A percentile compares a stretch with the other conserved stretches of the same genome.
Conservation (phyloP, 2,888 invertebrate genomes). For the Lasioglossum lativentre region DNA sequence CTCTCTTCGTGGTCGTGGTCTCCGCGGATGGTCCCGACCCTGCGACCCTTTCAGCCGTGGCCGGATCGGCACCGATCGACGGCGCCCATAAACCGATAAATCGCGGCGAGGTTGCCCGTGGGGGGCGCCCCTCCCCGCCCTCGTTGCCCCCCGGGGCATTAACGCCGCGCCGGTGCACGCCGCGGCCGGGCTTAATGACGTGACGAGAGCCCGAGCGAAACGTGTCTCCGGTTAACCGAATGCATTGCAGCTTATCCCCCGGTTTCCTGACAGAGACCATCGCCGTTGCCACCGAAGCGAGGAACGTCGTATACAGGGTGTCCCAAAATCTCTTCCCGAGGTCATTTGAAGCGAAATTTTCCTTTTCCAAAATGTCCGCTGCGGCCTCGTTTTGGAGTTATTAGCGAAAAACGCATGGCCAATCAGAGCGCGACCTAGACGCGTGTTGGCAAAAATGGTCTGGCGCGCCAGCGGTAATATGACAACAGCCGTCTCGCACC, state of each 20-base stretch:
- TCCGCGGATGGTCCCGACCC: slow-evolving; percentile 42
- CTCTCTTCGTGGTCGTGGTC: slow-evolving; percentile 6
- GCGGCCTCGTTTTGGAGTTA: no score
- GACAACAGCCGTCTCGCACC: no score
- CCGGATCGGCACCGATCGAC: slow-evolving; percentile 66
- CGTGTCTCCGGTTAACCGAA: slow-evolving; percentile 71
- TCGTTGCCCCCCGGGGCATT: slow-evolving; percentile 6
- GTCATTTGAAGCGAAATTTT: no score
- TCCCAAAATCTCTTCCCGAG: no score
- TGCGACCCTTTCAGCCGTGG: slow-evolving; percentile 53
- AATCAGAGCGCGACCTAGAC: no score
- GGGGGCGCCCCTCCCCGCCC: background rate
- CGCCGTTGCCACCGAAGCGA: background rate
- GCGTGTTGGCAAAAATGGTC: no score
- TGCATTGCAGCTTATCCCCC: slow-evolving; percentile 46
- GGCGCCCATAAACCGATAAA: slow-evolving; percentile 81
- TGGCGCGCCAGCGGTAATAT: no score
- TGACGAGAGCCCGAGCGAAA: slow-evolving; percentile 67
- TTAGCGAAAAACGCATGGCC: no score
- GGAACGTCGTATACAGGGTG: no score
- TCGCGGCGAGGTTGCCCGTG: slow-evolving; percentile 71
- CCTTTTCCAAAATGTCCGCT: no score
- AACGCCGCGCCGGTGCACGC: slow-evolving; percentile 28
- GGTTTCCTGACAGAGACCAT: slow-evolving; percentile 19
- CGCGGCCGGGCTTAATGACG: slow-evolving; percentile 75